These are phyloP conservation scores for Trichomycterus rosablanca DNA, from an alignment of 2,113 vertebrate genomes.

Conservation along the genomic window DNA sequence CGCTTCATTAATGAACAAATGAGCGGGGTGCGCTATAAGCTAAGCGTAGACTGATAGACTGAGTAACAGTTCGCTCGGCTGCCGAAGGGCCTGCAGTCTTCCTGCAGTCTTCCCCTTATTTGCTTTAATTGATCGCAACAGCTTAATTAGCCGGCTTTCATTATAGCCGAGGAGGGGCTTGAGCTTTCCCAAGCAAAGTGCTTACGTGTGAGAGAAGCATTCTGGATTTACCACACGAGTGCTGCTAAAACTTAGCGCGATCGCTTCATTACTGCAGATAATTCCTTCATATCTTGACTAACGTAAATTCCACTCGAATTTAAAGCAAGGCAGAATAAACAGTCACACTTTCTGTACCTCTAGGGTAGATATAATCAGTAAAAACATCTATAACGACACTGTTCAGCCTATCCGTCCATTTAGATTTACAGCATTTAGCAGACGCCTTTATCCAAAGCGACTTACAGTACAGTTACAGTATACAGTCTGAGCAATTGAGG, in stretches of 20 bases:
- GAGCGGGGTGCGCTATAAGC: conserved; percentile 30
- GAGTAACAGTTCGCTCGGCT: conserved; percentile 32
- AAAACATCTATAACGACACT: background rate
- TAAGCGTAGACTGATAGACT: conserved; percentile 25
- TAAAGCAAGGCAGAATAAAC: background rate
- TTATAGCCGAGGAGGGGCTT: conserved; percentile 33
- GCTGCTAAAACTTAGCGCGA: background rate
- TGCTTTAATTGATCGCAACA: conserved; percentile 44
- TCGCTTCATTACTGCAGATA: background rate
- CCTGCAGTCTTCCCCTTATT: conserved; percentile 34
- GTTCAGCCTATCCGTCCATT: too few species aligned
- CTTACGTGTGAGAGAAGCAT: conserved; percentile 4
- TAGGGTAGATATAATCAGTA: background rate
- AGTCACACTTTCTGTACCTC: background rate
- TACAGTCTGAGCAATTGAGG: too few species aligned
- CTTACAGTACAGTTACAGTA: too few species aligned
- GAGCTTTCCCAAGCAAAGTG: conserved; percentile 32
- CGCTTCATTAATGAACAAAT: conserved; percentile 48
- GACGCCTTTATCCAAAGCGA: too few species aligned
- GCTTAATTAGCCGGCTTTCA: conserved; percentile 44
- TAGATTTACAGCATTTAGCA: too few species aligned
- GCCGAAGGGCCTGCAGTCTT: conserved; percentile 31
- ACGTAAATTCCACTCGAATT: too few species aligned
- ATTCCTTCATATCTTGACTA: background rate
- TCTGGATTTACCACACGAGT: background rate